phyloP scores from a whole-genome alignment of 2,797 vertebrate genomes.

The Sebastes dallii region DNA sequence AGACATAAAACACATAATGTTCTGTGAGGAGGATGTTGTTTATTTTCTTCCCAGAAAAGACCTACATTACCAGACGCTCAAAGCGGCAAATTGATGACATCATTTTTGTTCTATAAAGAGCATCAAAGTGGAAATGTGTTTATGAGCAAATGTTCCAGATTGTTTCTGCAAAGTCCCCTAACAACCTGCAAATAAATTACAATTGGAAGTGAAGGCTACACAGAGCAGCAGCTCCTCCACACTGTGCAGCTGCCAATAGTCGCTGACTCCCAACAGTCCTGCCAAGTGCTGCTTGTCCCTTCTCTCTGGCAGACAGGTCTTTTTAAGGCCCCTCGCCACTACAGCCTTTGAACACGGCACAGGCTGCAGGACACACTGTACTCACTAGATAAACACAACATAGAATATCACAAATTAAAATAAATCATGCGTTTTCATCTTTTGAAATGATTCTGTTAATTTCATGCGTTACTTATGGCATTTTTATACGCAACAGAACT shows the following conservation, averaged over 20 bases:
- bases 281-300: conserved; percentile 50
- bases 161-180: conserved; percentile 38
- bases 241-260: conserved; percentile 50
- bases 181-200: conserved; percentile 48
- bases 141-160: conserved; percentile 41
- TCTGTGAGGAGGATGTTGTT: neutral
- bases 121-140: conserved; percentile 30
- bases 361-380: conserved; percentile 42
- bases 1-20: conserved; percentile 29
- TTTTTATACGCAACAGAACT: neutral
- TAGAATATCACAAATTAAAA: conserved; percentile 43
- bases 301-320: conserved; percentile 42
- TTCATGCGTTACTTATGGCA: conserved; percentile 6
- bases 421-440: conserved; percentile 32
- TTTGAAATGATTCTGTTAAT: conserved; percentile 27
- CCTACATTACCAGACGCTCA: neutral
- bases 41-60: neutral
- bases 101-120: conserved; percentile 19
- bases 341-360: conserved; percentile 15
- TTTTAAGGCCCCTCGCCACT: conserved; percentile 25
- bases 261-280: conserved; percentile 49
- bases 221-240: conserved; percentile 43
- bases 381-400: conserved; percentile 50
- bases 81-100: conserved; percentile 17
- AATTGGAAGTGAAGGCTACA: conserved; percentile 49